Base-by-base conservation (phyloP, 2,888 invertebrate species). In the Papilio gigon region DNA sequence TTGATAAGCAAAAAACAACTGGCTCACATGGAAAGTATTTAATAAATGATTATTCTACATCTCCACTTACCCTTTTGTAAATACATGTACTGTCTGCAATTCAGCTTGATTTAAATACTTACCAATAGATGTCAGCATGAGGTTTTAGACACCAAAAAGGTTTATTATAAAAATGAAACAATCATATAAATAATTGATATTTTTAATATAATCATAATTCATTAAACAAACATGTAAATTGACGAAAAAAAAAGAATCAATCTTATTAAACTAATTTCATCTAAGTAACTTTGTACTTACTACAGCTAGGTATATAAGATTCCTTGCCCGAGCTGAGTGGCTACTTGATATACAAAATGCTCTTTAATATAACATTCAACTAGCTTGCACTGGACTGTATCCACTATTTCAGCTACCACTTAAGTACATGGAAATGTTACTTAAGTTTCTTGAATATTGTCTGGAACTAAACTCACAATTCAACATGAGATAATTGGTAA, bases 291-390 rank as follows among this genome's bases (percentile, higher is more conserved):
- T 82, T 84, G 80, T 81, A 86, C 88, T 87, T 81, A 86, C 88
- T 87, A 88, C 68, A 76, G 47, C 84, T 88, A 87, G 77, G 70
- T 76, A 77, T 76, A 78, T 73, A 76, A 89, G 86, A 88, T 89
- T 87, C 86, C 78, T 80, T 78, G 81, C 80, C 73, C 74, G 73
- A 71, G 75, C n/a, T 86, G 87, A 84, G 85, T 84, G 75, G 79
- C 78, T 79, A 63, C 63, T 72, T 66, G 63, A 27, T 67, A 76
- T 80, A 78, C 78, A 72, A 77, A 79, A 78, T 77, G 73, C 73
- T 74, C 77, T 80, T 83, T 80, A 72, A 73, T 73, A 80, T 61
- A 74, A 77, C 27, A 37, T 58, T 56, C 17, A 50, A 33, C 40
- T 81, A 79, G 59, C 72, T 72, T 75, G 76, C 77, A 76, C 75